Conservation (phyloP, 2,888 invertebrate genomes). For the Dynastes grantii region DNA sequence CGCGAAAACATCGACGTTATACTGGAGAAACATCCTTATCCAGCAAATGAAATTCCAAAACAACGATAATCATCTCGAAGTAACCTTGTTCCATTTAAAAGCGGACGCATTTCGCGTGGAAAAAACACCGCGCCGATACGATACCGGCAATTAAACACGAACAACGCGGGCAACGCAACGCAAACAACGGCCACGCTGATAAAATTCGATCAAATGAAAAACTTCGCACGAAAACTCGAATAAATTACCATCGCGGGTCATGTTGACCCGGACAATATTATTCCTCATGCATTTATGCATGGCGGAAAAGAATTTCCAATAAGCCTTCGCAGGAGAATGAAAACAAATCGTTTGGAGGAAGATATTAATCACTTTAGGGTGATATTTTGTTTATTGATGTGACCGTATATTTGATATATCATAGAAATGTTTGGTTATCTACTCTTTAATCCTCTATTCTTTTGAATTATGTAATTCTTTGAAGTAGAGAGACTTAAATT, state of each 20-base stretch:
- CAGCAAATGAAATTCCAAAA: slow-evolving; percentile 7
- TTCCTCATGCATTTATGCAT: slow-evolving; percentile 17
- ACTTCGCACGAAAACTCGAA: not conserved
- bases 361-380: not conserved
- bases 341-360: not conserved
- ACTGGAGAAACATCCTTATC: slow-evolving; percentile 10
- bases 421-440: too few relatives aligned
- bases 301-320: not conserved
- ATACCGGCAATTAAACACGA: slow-evolving; percentile 30
- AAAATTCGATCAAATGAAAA: slow-evolving; percentile 31
- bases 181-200: slow-evolving; percentile 14
- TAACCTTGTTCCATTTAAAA: slow-evolving; percentile 17
- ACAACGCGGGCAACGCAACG: slow-evolving; percentile 19
- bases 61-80: slow-evolving; percentile 19
- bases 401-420: too few relatives aligned
- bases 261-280: not conserved
- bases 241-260: slow-evolving; percentile 19
- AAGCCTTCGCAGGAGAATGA: not conserved
- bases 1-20: not conserved
- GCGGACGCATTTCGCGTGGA: not conserved
- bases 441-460: too few relatives aligned
- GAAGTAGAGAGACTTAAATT: too few relatives aligned
- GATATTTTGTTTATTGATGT: not conserved
- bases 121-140: not conserved
- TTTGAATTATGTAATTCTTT: too few relatives aligned